A percentile compares a stretch with the other conserved stretches of the same genome.
phyloP scores from a whole-genome alignment of 2,797 vertebrate species.

The Typhlichthys eigenmanni region DNA sequence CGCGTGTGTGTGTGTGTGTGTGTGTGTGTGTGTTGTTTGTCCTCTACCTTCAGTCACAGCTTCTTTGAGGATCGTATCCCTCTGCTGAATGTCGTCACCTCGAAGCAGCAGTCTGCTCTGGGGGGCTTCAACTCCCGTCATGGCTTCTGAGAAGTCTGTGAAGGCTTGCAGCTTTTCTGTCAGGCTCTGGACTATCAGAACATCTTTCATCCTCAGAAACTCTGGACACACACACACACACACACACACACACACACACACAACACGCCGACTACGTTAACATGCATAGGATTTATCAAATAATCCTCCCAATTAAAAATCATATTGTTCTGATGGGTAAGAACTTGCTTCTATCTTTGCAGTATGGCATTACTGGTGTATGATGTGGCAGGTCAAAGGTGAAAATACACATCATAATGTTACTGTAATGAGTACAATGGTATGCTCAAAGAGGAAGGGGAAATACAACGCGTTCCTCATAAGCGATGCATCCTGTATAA shows the following conservation, averaged over 20 bases:
- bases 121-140: constrained; percentile 69
- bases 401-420: too few species aligned
- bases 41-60: constrained; percentile 83
- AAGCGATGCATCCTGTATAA: too few species aligned
- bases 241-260: background rate
- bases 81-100: constrained; percentile 83
- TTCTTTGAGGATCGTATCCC: constrained; percentile 77
- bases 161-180: constrained; percentile 86
- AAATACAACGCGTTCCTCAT: too few species aligned
- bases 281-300: background rate
- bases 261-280: constrained; percentile 12
- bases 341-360: too few species aligned
- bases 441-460: too few species aligned
- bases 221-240: constrained; percentile 60
- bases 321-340: too few species aligned
- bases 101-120: constrained; percentile 70
- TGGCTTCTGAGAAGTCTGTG: constrained; percentile 71
- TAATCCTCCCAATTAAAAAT: background rate
- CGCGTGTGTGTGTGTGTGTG: too few species aligned
- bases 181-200: constrained; percentile 79
- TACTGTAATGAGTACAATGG: too few species aligned
- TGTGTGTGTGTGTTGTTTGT: background rate
- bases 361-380: background rate
- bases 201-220: constrained; percentile 76
- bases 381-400: background rate